These are phyloP conservation scores for Hemibagrus wyckioides DNA, from an alignment of 2,113 vertebrate genomes.

Conservation along the genomic window DNA sequence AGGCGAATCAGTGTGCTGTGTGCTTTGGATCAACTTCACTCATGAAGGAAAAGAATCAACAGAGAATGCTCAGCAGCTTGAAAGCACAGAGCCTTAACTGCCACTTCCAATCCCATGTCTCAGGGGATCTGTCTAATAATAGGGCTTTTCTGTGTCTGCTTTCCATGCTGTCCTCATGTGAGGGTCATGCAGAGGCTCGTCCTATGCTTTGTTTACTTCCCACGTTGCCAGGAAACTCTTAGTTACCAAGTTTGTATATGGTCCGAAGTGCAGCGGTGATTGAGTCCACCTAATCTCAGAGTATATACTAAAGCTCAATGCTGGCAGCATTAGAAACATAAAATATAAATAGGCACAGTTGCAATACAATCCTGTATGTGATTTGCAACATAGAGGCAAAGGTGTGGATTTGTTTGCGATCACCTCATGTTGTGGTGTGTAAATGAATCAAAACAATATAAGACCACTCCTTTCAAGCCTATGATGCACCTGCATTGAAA, in stretches of 20 bases:
- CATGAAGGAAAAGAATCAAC: slow-evolving; percentile 14
- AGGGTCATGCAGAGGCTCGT: slow-evolving; percentile 49
- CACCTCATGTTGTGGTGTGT: not conserved
- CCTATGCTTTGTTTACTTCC: slow-evolving; percentile 42
- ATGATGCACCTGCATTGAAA: not conserved
- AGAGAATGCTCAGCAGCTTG: slow-evolving; percentile 3
- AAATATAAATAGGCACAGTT: not conserved
- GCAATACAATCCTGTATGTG: not conserved
- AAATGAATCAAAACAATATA: not conserved
- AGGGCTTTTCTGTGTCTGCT: slow-evolving; percentile 33
- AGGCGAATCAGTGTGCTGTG: slow-evolving; percentile 10
- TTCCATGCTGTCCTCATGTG: slow-evolving; percentile 47
- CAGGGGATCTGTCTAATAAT: slow-evolving; percentile 47
- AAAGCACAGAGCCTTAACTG: slow-evolving; percentile 16
- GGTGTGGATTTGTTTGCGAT: not conserved
- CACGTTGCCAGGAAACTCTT: slow-evolving; percentile 40
- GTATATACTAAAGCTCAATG: not conserved
- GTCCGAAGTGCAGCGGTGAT: slow-evolving; percentile 19
- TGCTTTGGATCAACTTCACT: slow-evolving; percentile 24
- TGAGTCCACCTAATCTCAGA: slow-evolving; percentile 6
- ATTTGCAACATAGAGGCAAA: not conserved
- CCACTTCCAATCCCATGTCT: slow-evolving; percentile 41
- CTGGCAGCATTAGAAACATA: not conserved
- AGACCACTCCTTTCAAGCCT: not conserved
- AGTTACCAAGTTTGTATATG: slow-evolving; percentile 36